Percentiles rank a stretch among this genome's conserved stretches.
Conservation (phyloP, 2,888 invertebrate species). For the Mesochorus sp. region DNA sequence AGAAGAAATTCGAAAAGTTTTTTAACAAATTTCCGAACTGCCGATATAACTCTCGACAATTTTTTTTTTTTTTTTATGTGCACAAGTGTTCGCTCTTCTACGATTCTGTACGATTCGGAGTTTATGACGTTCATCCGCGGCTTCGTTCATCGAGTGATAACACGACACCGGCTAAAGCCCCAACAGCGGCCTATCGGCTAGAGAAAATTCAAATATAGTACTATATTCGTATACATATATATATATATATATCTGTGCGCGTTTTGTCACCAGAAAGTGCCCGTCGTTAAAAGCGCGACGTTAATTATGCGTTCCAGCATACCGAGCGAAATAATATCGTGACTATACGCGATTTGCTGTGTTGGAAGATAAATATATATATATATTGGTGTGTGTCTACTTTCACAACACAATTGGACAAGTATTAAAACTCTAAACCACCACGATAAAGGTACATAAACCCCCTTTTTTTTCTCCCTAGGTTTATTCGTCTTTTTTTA, state of each 20-base stretch:
- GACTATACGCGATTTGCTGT: constrained; percentile 54
- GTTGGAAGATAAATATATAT: constrained; percentile 36
- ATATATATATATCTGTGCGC: neutral
- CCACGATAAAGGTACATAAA: too few relatives aligned
- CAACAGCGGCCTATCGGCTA: neutral
- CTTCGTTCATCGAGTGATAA: constrained; percentile 1
- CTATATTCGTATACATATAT: neutral
- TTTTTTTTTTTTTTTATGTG: neutral
- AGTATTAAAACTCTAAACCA: too few relatives aligned
- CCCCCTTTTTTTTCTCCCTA: too few relatives aligned
- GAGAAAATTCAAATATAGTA: neutral
- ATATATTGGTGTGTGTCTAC: constrained; percentile 34
- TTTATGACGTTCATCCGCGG: constrained; percentile 32
- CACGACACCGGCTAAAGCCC: neutral
- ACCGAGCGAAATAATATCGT: constrained; percentile 48
- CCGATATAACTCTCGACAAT: neutral
- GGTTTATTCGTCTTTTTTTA: too few relatives aligned
- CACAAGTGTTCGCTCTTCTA: neutral
- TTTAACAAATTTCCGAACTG: neutral
- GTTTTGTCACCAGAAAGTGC: neutral
- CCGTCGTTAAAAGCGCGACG: too few relatives aligned
- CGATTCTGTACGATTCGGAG: constrained; percentile 4
- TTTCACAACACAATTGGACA: constrained; percentile 50
- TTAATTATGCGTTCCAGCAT: constrained; percentile 53
- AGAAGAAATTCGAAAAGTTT: neutral